These are phyloP conservation scores for Budorcas taxicolor DNA, from an alignment of 2,113 vertebrate genomes.

Conservation along the genomic window DNA sequence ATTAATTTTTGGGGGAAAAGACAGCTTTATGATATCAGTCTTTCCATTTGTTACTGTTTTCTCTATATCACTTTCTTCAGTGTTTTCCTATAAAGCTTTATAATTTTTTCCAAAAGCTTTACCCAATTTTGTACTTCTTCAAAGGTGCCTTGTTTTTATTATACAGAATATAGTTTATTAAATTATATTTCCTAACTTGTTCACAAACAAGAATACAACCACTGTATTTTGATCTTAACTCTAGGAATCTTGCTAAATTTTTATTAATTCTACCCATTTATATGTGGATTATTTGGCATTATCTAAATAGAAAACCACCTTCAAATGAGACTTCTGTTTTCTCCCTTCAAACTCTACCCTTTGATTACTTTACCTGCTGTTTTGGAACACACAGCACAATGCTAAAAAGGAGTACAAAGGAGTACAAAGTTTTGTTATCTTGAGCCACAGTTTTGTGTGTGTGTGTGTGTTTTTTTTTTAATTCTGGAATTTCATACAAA, in stretches of 20 bases:
- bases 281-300: neutral
- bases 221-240: neutral
- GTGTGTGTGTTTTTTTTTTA: neutral
- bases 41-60: neutral
- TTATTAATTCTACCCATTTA: neutral
- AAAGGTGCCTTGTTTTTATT: neutral
- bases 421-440: neutral
- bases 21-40: neutral
- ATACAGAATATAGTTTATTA: neutral
- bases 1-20: neutral
- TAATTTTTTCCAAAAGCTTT: neutral
- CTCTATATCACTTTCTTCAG: neutral
- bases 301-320: neutral
- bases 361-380: neutral
- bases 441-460: neutral
- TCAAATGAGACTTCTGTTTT: neutral
- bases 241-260: neutral
- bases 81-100: neutral
- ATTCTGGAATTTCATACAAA: neutral
- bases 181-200: neutral
- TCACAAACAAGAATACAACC: neutral
- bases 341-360: neutral
- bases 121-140: neutral
- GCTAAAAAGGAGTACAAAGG: neutral
- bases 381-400: neutral